These are phyloP conservation scores for Hyposoter didymator DNA, from an alignment of 2,888 invertebrate species.

Conservation along the genomic window DNA sequence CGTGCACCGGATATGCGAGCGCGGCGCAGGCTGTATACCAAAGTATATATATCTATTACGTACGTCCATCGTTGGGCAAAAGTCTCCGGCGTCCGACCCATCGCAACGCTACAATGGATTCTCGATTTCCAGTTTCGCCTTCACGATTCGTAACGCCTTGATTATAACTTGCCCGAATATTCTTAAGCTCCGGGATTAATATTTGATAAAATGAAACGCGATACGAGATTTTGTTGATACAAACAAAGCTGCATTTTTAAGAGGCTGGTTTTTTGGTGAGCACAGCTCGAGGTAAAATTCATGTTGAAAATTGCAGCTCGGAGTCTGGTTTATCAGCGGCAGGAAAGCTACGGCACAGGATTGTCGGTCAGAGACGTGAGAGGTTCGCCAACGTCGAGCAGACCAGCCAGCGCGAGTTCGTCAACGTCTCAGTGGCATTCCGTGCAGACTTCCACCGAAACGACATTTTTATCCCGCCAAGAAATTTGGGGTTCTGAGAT, in stretches of 20 bases:
- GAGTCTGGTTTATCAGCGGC: conserved; percentile 73
- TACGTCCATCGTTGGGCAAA: conserved; percentile 51
- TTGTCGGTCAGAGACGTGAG: conserved; percentile 72
- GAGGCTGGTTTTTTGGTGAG: not conserved
- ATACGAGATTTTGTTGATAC: not conserved
- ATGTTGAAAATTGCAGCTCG: conserved; percentile 60
- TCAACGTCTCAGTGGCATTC: conserved; percentile 67
- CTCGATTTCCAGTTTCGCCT: not conserved
- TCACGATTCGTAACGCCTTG: conserved; percentile 6
- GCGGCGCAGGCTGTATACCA: conserved; percentile 12
- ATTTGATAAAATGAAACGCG: not conserved
- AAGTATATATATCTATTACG: conserved; percentile 41
- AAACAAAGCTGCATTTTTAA: not conserved
- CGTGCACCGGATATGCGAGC: conserved; percentile 60
- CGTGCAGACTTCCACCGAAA: conserved; percentile 68
- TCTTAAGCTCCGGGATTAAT: not conserved
- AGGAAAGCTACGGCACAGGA: conserved; percentile 70
- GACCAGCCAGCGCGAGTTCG: conserved; percentile 78
- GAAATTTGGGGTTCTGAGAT: conserved; percentile 75
- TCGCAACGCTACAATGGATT: not conserved
- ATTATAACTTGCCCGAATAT: conserved; percentile 18
- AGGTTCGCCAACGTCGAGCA: conserved; percentile 76
- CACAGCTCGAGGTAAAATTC: not conserved
- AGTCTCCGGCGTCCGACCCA: conserved; percentile 39
- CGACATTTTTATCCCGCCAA: conserved; percentile 71